These are phyloP conservation scores for Caretta caretta DNA, from an alignment of 2,113 vertebrate genomes.

Conservation along the genomic window DNA sequence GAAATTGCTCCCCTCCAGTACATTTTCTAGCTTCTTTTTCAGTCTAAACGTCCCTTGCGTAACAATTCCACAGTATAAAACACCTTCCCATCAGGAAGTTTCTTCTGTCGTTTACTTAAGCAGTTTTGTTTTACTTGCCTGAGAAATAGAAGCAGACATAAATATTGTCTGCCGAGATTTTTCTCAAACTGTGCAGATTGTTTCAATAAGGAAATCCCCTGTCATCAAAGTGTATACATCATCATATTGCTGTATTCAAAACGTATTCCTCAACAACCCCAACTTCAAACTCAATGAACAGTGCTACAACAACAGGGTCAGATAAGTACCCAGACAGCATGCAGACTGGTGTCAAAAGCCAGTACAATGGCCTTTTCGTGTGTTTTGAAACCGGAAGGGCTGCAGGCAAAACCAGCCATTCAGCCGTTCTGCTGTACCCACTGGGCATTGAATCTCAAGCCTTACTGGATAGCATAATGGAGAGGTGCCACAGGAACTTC, in stretches of 20 bases:
- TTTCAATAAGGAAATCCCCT: background rate
- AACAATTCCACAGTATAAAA: background rate
- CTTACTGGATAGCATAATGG: background rate
- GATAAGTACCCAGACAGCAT: background rate
- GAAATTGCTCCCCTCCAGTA: background rate
- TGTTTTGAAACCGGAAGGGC: background rate
- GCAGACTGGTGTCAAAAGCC: background rate
- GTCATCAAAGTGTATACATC: background rate
- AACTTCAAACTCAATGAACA: background rate
- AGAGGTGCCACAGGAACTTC: background rate
- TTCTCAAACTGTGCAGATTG: background rate
- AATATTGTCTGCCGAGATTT: background rate
- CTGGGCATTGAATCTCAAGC: background rate
- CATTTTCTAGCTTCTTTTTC: fast-evolving
- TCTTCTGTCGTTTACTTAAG: background rate
- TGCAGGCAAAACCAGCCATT: background rate
- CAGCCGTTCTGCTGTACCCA: background rate
- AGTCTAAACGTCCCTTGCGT: background rate
- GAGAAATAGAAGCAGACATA: fast-evolving
- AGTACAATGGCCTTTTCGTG: background rate
- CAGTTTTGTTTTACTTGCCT: background rate
- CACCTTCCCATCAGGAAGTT: background rate
- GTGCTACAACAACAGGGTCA: background rate
- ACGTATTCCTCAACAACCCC: background rate
- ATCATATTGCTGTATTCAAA: background rate